A percentile compares a stretch with the other conserved stretches of the same genome.
Conservation (phyloP, 2,888 invertebrate genomes). For the Andrena dorsata region DNA sequence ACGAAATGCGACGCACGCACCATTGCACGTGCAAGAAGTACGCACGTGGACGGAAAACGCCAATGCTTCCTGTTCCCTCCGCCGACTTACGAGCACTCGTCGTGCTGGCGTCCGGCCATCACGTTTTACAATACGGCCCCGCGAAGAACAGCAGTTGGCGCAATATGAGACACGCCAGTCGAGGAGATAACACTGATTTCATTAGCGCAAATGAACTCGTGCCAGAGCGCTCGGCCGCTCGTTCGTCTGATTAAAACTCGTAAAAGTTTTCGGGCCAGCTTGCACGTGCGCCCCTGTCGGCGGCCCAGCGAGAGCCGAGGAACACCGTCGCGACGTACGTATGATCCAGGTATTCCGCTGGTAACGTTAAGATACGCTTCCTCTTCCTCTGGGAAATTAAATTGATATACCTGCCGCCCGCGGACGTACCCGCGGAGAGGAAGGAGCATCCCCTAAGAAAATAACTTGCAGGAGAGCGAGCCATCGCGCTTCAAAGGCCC, state of each 20-base stretch:
- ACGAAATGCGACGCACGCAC: not conserved
- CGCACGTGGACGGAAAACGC: not conserved
- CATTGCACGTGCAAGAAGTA: slow-evolving; percentile 5
- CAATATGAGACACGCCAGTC: slow-evolving; percentile 69
- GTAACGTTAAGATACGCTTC: slow-evolving; percentile 35
- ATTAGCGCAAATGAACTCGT: slow-evolving; percentile 84
- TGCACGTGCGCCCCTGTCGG: slow-evolving; percentile 9
- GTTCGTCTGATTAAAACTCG: slow-evolving; percentile 82
- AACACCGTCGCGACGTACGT: slow-evolving; percentile 42
- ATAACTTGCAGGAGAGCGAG: not conserved
- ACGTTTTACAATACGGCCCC: slow-evolving; percentile 60
- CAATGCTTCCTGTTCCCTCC: slow-evolving; percentile 30
- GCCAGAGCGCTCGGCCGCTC: slow-evolving; percentile 75
- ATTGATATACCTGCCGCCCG: slow-evolving; percentile 30
- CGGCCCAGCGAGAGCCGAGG: slow-evolving; percentile 1
- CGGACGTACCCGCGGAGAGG: not conserved
- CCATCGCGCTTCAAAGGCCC: not conserved
- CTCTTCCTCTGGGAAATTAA: slow-evolving; percentile 49
- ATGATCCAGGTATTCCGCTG: slow-evolving; percentile 33
- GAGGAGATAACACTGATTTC: slow-evolving; percentile 83
- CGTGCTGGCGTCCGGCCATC: slow-evolving; percentile 58
- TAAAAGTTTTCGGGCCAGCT: slow-evolving; percentile 78
- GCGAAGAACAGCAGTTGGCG: slow-evolving; percentile 59
- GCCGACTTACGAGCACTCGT: slow-evolving; percentile 44
- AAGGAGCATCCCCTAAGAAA: not conserved